phyloP scores from a whole-genome alignment of 2,113 vertebrate species.

The Procavia capensis region DNA sequence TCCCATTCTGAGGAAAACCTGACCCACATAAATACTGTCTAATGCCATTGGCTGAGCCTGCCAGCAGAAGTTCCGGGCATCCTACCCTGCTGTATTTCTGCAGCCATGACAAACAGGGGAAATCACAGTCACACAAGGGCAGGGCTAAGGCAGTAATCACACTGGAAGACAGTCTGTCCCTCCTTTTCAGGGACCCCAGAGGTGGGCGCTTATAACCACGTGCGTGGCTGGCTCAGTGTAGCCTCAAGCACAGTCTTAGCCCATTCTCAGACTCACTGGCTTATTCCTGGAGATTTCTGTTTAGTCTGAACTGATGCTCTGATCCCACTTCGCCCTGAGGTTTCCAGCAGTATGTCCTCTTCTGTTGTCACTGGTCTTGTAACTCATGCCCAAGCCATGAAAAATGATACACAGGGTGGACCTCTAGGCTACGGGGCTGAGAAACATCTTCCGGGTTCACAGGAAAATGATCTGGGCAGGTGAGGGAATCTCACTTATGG shows the following conservation, averaged over 20 bases:
- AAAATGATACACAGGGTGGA: background rate
- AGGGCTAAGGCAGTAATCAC: background rate
- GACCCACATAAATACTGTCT: background rate
- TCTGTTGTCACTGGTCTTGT: background rate
- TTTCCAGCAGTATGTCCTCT: background rate
- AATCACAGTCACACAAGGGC: background rate
- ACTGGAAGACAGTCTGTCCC: fast-evolving
- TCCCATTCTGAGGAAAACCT: background rate
- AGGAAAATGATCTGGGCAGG: background rate
- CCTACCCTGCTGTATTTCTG: background rate
- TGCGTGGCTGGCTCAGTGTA: fast-evolving
- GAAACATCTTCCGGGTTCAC: background rate
- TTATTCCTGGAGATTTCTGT: too few species aligned
- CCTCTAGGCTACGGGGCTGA: background rate
- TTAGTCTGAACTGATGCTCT: background rate
- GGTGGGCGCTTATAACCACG: fast-evolving
- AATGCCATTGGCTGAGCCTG: background rate
- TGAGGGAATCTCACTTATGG: background rate
- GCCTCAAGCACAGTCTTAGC: fast-evolving
- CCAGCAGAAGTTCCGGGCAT: background rate
- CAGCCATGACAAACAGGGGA: background rate
- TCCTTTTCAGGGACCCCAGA: fast-evolving
- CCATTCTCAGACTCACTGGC: too few species aligned
- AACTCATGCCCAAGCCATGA: background rate
- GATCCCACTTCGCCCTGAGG: background rate